A percentile compares a stretch with the other conserved stretches of the same genome.
Evolutionary conservation across 2,113 vertebrate species (phyloP).

Genomic region (Capra hircus): DNA sequence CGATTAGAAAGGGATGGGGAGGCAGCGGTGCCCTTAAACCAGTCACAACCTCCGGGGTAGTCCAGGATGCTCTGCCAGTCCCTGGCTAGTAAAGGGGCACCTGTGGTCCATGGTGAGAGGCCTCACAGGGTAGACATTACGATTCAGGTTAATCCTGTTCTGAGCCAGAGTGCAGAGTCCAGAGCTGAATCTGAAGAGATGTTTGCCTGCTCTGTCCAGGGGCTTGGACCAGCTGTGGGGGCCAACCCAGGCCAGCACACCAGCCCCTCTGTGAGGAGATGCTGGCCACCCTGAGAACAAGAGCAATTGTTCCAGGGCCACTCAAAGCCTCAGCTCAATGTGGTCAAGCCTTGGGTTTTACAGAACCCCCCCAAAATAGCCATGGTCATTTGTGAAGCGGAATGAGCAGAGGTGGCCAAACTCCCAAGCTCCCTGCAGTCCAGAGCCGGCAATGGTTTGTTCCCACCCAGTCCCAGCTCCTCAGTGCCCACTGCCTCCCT

Average conservation of each 20-base stretch:
- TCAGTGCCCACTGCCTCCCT: no score
- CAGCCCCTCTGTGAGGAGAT: background rate
- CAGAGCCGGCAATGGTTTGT: background rate
- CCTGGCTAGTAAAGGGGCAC: background rate
- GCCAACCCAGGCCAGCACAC: conserved; percentile 5
- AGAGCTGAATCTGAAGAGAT: background rate
- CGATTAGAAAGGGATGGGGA: conserved; percentile 39
- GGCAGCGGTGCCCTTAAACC: conserved; percentile 33
- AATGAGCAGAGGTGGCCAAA: background rate
- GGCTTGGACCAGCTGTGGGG: background rate
- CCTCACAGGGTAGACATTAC: background rate
- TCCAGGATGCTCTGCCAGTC: conserved; percentile 30
- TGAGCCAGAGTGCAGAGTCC: background rate
- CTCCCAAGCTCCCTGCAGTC: background rate
- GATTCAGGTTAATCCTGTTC: background rate
- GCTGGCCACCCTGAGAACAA: conserved; percentile 27
- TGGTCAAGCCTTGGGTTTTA: background rate
- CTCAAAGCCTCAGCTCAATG: conserved; percentile 43
- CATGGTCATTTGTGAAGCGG: conserved; percentile 38
- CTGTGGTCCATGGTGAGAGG: background rate
- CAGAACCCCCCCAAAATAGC: conserved; percentile 49
- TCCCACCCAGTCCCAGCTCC: conserved; percentile 24
- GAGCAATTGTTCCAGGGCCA: conserved; percentile 47
- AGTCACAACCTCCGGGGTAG: background rate
- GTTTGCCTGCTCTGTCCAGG: conserved; percentile 10